Conservation (phyloP, 2,888 invertebrate species). For the Ptychoptera contaminata region DNA sequence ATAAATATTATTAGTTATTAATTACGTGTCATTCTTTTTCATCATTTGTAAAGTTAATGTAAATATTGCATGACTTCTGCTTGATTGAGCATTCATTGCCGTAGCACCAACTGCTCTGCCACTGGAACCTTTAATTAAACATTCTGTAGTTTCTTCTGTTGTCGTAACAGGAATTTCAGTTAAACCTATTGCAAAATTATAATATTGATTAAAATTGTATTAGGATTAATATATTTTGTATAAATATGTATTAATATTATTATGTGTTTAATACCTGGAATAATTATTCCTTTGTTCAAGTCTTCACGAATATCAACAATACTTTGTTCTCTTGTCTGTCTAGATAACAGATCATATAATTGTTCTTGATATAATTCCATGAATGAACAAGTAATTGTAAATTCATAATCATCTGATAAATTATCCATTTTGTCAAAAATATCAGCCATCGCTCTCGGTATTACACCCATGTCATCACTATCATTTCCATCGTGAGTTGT, state of each 20-base stretch:
- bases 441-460: constrained; percentile 69
- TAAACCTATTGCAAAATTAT: too few species aligned
- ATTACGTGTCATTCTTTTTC: constrained; percentile 43
- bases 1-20: too few species aligned
- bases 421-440: constrained; percentile 52
- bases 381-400: constrained; percentile 58
- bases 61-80: constrained; percentile 81
- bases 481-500: constrained; percentile 51
- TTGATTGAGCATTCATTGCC: constrained; percentile 82
- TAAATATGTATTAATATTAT: too few species aligned
- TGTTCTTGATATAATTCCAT: constrained; percentile 85
- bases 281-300: constrained; percentile 38
- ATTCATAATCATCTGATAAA: constrained; percentile 23
- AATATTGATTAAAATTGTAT: too few species aligned
- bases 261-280: too few species aligned
- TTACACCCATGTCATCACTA: constrained; percentile 58
- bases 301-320: constrained; percentile 73
- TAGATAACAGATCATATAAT: constrained; percentile 64
- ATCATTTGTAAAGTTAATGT: constrained; percentile 54
- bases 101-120: constrained; percentile 75
- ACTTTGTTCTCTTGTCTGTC: constrained; percentile 49
- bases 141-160: constrained; percentile 49
- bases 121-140: constrained; percentile 51
- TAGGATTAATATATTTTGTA: too few species aligned
- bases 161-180: constrained; percentile 44